Base-by-base conservation (phyloP, 1,140 invertebrate genomes). In the Tetranychus urticae region DNA sequence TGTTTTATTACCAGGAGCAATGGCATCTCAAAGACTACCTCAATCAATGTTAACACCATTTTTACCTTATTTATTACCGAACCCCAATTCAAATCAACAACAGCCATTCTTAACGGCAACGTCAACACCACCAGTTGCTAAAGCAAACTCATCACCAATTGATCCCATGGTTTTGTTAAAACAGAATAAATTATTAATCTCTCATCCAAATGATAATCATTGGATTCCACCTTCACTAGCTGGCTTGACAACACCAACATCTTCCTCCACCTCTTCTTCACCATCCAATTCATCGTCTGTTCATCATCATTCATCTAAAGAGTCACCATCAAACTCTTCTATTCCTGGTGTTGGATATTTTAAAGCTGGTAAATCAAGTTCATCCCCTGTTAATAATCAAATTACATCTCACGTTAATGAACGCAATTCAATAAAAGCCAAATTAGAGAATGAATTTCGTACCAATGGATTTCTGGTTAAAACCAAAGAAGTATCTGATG, bases 401-500 rank as follows among this genome's bases (percentile, higher is more conserved):
- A 61, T 47, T 56, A 62, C 64, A 74, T 84, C 84, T 0, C 73
- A n/a, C 7, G 12, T n/a, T 33, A 52, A 52, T 33, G 50, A 84
- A 48, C 86, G 88, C 66, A 84, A 83, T 1, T 71, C 86, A 7
- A 85, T 88, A 64, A 76, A 86, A 46, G 58, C 89, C 65, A 88
- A 88, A 67, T 71, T 90, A 10, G 88, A 92, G 69, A 84, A 88
- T 68, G 89, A 86, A 0, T 89, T 92, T 68, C 86, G 86, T 68
- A 86, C 90, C 68, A 88, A 89, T 69, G 87, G 87, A 0, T 89
- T 91, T 67, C 73, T 91, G 10, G 90, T 91, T 55, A 86, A 92
- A 68, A 92, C 88, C 0, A 87, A 91, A 69, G 87, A 91, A 68
- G 71, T 90, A 37, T 85, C 89, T 69, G 88, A 86, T 0, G 87